phyloP scores from a whole-genome alignment of 1,140 invertebrate species.

The Xylocopa sonorina region DNA sequence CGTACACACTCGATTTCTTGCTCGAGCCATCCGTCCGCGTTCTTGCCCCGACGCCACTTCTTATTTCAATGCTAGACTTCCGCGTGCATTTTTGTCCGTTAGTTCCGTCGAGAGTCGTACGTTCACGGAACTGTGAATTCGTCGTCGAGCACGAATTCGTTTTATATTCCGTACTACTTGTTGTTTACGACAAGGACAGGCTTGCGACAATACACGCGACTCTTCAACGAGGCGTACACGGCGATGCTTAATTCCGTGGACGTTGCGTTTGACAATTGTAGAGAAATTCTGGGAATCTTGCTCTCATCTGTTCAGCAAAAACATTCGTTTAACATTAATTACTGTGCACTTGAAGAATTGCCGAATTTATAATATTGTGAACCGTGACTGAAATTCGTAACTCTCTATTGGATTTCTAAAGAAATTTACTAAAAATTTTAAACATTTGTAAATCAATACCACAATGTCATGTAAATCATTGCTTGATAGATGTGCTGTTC shows the following conservation, averaged over 20 bases:
- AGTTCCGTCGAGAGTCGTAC: constrained; percentile 11
- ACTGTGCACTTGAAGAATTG: no score
- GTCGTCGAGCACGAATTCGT: constrained; percentile 43
- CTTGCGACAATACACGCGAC: constrained; percentile 13
- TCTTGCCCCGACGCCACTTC: not conserved
- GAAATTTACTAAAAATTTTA: no score
- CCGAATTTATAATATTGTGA: not conserved
- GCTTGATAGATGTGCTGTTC: no score
- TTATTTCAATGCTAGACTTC: constrained; percentile 13
- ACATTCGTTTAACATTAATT: no score
- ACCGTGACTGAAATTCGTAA: no score
- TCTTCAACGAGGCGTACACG: not conserved
- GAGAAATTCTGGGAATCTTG: no score
- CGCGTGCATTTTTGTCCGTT: constrained; percentile 36
- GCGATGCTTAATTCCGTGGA: not conserved
- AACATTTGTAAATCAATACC: no score
- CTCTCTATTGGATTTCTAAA: no score
- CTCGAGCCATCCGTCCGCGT: not conserved
- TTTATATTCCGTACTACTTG: constrained; percentile 19
- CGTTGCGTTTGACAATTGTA: not conserved
- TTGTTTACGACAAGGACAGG: constrained; percentile 29
- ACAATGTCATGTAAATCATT: no score
- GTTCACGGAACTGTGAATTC: constrained; percentile 54
- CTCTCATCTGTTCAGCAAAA: no score
- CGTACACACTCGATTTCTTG: not conserved